These are phyloP conservation scores for Pachypanchax playfairii DNA, from an alignment of 2,113 vertebrate species.

Conservation along the genomic window DNA sequence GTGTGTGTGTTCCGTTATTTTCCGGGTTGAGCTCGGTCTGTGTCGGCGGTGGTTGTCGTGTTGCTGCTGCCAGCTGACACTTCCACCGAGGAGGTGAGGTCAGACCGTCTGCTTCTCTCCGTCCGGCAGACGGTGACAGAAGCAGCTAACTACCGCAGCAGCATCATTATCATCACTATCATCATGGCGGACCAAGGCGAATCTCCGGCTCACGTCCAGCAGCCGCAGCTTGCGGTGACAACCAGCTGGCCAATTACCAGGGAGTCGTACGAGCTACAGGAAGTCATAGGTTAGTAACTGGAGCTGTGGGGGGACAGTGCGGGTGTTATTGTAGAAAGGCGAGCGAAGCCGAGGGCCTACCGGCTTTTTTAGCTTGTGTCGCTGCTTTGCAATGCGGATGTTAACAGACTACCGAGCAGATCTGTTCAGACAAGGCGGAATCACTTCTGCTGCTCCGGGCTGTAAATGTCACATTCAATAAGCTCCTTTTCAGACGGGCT, in stretches of 20 bases:
- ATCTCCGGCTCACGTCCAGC: conserved; percentile 84
- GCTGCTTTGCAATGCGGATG: conserved; percentile 78
- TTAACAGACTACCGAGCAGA: conserved; percentile 43
- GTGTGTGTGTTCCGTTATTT: conserved; percentile 64
- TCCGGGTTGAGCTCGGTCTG: conserved; percentile 76
- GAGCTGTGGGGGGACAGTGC: not conserved
- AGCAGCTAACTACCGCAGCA: conserved; percentile 72
- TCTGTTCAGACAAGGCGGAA: conserved; percentile 7
- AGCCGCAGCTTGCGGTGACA: conserved; percentile 78
- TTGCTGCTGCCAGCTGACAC: conserved; percentile 68
- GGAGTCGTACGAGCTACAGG: conserved; percentile 96
- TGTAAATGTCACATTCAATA: conserved; percentile 33
- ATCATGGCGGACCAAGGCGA: conserved; percentile 95
- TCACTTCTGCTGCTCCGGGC: not conserved
- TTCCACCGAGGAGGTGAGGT: conserved; percentile 63
- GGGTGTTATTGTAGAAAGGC: not conserved
- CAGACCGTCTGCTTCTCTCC: conserved; percentile 35
- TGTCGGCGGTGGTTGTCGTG: conserved; percentile 58
- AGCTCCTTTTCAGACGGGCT: not conserved
- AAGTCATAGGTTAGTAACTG: conserved; percentile 93
- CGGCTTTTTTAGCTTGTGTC: conserved; percentile 72
- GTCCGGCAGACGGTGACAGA: conserved; percentile 67
- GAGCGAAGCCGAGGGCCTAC: conserved; percentile 81
- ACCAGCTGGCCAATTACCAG: conserved; percentile 92
- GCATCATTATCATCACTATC: conserved; percentile 77